Conservation (phyloP, 1,140 invertebrate genomes). For the Vanessa atalanta region DNA sequence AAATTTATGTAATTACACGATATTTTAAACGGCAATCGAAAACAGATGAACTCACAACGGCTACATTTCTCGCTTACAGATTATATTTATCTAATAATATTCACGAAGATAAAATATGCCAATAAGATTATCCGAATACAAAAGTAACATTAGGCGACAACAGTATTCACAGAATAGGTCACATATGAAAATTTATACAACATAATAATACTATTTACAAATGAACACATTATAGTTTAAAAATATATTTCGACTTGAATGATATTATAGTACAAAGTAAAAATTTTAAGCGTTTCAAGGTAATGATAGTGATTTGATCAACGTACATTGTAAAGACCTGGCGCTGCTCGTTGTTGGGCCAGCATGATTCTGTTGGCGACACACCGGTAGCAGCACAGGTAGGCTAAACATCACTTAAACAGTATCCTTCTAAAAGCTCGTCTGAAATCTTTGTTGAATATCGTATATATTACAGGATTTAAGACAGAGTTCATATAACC, state of each 20-base stretch:
- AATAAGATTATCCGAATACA: conserved; percentile 3
- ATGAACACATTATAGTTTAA: conserved; percentile 20
- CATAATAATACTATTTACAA: conserved; percentile 20
- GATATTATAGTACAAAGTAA: conserved; percentile 10
- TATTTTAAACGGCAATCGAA: not conserved
- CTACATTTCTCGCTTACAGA: not conserved
- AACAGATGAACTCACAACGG: not conserved
- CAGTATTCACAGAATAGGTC: not conserved
- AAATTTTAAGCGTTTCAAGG: conserved; percentile 15
- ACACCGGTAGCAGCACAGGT: conserved; percentile 87
- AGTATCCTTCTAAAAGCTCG: conserved; percentile 96
- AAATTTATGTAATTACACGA: not conserved
- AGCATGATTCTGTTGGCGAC: conserved; percentile 82
- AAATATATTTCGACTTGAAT: conserved; percentile 14
- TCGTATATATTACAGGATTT: conserved; percentile 99
- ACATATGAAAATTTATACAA: not conserved
- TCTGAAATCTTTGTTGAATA: conserved; percentile 99
- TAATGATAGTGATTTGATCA: conserved; percentile 41
- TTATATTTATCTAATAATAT: not conserved
- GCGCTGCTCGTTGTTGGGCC: conserved; percentile 82
- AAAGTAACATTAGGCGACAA: not conserved
- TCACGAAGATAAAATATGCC: conserved; percentile 8
- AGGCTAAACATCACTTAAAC: conserved; percentile 94
- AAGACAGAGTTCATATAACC: conserved; percentile 99
- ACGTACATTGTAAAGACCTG: conserved; percentile 81